Percentiles rank a stretch among this genome's conserved stretches.
Conservation (phyloP, 2,113 vertebrate species). For the Electrona antarctica region DNA sequence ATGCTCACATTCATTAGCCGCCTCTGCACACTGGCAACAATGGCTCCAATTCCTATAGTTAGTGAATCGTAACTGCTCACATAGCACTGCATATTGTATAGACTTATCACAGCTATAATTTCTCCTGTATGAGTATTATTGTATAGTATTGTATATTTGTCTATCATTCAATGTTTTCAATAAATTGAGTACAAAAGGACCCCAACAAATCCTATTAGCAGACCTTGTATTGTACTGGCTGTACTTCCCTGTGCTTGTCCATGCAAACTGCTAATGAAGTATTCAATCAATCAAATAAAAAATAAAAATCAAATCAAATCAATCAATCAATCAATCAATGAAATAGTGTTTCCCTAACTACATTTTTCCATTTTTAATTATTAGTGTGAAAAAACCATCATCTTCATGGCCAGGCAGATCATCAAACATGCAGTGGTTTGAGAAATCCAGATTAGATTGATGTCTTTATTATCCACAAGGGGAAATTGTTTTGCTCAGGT, state of each 20-base stretch:
- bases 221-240: no score
- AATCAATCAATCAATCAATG: not conserved
- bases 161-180: no score
- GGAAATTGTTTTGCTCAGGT: no score
- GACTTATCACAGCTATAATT: not conserved
- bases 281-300: no score
- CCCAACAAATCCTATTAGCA: no score
- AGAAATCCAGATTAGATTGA: slow-evolving; percentile 26
- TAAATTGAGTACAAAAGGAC: no score
- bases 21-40: slow-evolving; percentile 21
- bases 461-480: no score
- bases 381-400: not conserved
- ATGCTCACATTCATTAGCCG: slow-evolving; percentile 11
- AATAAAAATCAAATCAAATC: no score
- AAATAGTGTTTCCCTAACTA: slow-evolving; percentile 1
- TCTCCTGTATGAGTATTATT: no score
- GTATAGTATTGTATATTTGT: no score
- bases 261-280: no score
- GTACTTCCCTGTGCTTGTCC: no score
- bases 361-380: not conserved
- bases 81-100: not conserved
- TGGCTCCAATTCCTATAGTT: slow-evolving; percentile 8
- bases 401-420: not conserved
- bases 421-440: slow-evolving; percentile 46
- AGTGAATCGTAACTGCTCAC: not conserved